A percentile compares a stretch with the other conserved stretches of the same genome.
Conservation (phyloP, 1,140 invertebrate species). For the Plectrocnemia conspersa region DNA sequence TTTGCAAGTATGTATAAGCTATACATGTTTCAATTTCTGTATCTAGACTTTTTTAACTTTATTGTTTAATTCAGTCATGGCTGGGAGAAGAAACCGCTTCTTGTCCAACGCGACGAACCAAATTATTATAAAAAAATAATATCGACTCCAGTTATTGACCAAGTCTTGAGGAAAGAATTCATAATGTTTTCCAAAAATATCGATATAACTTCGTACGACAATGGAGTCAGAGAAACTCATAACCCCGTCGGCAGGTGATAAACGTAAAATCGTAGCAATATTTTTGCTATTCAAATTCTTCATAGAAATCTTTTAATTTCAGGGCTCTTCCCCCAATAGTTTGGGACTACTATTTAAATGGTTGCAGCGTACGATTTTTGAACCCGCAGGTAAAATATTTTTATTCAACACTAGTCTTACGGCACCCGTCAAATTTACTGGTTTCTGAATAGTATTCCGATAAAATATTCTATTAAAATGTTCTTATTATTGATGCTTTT, state of each 20-base stretch:
- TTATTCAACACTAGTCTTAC: no score
- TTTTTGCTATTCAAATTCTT: slow-evolving; percentile 6
- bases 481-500: no score
- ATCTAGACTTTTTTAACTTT: slow-evolving; percentile 1
- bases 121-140: slow-evolving; percentile 72
- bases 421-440: no score
- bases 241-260: slow-evolving; percentile 78
- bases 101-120: slow-evolving; percentile 61
- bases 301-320: slow-evolving; percentile 27
- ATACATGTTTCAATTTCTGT: not conserved
- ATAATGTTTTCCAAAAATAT: slow-evolving; percentile 82
- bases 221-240: slow-evolving; percentile 77
- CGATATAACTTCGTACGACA: slow-evolving; percentile 81
- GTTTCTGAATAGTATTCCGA: no score
- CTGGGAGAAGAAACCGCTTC: slow-evolving; percentile 80
- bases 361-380: slow-evolving; percentile 85
- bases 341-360: slow-evolving; percentile 88
- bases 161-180: slow-evolving; percentile 68
- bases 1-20: slow-evolving; percentile 1
- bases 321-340: slow-evolving; percentile 69
- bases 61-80: slow-evolving; percentile 40
- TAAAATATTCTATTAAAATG: no score
- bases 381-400: slow-evolving; percentile 71
- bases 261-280: slow-evolving; percentile 28
- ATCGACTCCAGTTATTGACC: slow-evolving; percentile 70